Evolutionary conservation across 1,140 invertebrate genomes (phyloP).

Genomic region (Alviniconcha marisindica): DNA sequence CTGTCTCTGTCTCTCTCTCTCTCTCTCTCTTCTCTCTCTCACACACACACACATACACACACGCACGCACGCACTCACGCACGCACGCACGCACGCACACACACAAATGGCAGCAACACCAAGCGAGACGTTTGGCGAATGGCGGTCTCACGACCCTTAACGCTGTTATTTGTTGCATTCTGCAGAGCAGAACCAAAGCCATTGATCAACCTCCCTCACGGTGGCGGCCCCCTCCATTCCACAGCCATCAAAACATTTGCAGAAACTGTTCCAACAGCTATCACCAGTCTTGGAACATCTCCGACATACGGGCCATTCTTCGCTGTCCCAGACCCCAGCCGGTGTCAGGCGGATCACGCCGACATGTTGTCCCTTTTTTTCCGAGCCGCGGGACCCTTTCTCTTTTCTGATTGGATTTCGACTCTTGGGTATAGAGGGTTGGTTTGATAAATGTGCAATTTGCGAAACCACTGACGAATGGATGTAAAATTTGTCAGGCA

Average conservation of each 20-base stretch:
- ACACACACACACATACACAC: no score
- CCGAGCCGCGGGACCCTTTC: background rate
- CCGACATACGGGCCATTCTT: conserved; percentile 1
- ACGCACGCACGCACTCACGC: no score
- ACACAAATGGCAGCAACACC: no score
- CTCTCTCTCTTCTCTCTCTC: no score
- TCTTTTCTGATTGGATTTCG: conserved; percentile 32
- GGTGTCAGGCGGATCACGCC: background rate
- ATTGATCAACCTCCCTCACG: background rate
- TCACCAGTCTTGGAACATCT: background rate
- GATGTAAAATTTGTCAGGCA: conserved; percentile 39
- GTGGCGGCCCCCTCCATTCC: background rate
- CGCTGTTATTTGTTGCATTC: conserved; percentile 13
- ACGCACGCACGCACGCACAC: no score
- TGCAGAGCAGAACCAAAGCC: conserved; percentile 10
- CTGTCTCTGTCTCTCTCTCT: no score
- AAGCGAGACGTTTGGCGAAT: no score
- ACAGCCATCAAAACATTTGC: conserved; percentile 26
- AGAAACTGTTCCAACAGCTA: conserved; percentile 11
- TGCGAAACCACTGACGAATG: conserved; percentile 42
- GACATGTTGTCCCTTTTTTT: background rate
- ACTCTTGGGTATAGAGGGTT: background rate
- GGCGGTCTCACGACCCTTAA: background rate
- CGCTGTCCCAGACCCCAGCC: background rate
- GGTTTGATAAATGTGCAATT: conserved; percentile 42